Percentiles rank a stretch among this genome's conserved stretches.
phyloP scores from a whole-genome alignment of 53 echinoderm and acorn worm species.

The Holothuria leucospilota region DNA sequence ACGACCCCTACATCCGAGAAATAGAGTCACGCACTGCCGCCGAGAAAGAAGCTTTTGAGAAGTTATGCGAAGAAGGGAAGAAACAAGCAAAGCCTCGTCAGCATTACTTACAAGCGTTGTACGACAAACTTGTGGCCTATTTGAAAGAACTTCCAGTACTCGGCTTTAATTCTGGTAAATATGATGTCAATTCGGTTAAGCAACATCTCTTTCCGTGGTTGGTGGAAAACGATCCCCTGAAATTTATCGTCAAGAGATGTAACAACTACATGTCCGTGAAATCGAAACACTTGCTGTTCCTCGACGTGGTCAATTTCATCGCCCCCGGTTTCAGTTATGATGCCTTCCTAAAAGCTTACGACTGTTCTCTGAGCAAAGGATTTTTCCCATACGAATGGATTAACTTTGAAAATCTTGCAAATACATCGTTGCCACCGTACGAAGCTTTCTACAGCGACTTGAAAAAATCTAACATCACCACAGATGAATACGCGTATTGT shows the following conservation, averaged over 20 bases:
- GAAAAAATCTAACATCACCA: background rate
- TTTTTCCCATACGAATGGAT: constrained; percentile 69
- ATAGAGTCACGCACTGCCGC: background rate
- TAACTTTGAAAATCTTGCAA: constrained; percentile 22
- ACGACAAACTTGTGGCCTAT: background rate
- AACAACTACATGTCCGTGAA: too few relatives aligned
- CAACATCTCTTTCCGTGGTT: too few relatives aligned
- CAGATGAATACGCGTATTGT: constrained; percentile 42
- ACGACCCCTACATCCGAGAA: background rate
- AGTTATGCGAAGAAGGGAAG: background rate
- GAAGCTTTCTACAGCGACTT: too few relatives aligned
- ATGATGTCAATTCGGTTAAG: constrained; percentile 27
- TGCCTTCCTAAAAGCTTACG: constrained; percentile 62
- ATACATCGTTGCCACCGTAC: constrained; percentile 7
- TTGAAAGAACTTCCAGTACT: constrained; percentile 38
- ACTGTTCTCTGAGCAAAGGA: constrained; percentile 39
- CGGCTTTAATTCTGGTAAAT: too few relatives aligned
- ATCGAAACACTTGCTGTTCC: constrained; percentile 26
- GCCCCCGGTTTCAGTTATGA: constrained; percentile 56
- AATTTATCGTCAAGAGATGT: constrained; percentile 29
- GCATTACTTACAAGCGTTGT: too few relatives aligned
- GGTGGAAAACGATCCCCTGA: background rate
- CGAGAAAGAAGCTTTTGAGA: background rate
- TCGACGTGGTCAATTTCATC: constrained; percentile 56
- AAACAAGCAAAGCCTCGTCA: background rate